Conservation (phyloP, 2,113 vertebrate genomes). For the Thymallus thymallus region DNA sequence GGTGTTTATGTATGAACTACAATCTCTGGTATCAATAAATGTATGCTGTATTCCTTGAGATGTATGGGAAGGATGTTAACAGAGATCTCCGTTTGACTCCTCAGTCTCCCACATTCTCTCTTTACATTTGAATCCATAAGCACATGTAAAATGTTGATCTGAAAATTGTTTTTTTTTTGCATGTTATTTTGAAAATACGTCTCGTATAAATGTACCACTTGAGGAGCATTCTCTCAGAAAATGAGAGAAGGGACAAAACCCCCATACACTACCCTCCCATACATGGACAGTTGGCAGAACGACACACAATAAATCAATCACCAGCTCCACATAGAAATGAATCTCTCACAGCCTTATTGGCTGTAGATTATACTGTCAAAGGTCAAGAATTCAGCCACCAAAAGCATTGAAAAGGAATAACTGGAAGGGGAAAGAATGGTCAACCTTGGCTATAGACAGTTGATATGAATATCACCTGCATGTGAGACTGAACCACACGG, state of each 20-base stretch:
- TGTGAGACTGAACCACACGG: neutral
- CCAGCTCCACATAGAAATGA: neutral
- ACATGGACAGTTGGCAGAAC: conserved; percentile 69
- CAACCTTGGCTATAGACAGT: conserved; percentile 25
- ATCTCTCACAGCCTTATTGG: conserved; percentile 23
- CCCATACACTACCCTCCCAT: conserved; percentile 49
- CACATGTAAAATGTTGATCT: conserved; percentile 74
- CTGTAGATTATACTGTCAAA: conserved; percentile 64
- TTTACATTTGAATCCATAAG: conserved; percentile 64
- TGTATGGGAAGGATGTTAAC: conserved; percentile 23
- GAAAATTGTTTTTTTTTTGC: conserved; percentile 61
- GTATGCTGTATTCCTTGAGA: conserved; percentile 54
- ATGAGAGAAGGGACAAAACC: conserved; percentile 60
- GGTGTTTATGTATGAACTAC: conserved; percentile 81
- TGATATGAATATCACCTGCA: neutral
- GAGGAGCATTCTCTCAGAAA: conserved; percentile 70
- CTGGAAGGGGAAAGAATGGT: conserved; percentile 69
- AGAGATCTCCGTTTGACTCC: conserved; percentile 66
- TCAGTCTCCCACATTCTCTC: conserved; percentile 63
- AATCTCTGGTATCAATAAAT: conserved; percentile 78
- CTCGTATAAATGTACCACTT: conserved; percentile 69
- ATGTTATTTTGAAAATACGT: conserved; percentile 72
- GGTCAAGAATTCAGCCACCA: conserved; percentile 70
- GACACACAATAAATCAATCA: conserved; percentile 44
- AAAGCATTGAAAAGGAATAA: conserved; percentile 63